Percentiles rank a stretch among this genome's conserved stretches.
Evolutionary conservation across 2,797 vertebrate species (phyloP).

Genomic region (Manis javanica): DNA sequence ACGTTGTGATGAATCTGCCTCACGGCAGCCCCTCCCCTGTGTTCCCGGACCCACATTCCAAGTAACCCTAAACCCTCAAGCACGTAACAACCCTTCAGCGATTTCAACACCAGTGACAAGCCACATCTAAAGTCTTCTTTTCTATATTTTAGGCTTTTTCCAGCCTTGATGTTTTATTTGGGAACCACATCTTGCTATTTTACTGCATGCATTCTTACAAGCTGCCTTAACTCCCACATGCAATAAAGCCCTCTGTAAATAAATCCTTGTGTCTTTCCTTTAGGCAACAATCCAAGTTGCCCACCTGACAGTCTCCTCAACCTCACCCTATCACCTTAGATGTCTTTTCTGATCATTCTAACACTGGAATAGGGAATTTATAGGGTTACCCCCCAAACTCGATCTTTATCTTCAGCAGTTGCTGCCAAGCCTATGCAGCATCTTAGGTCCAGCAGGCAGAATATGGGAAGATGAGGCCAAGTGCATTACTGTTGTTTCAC

Average conservation of each 20-base stretch:
- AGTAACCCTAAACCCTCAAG: neutral
- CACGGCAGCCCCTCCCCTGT: neutral
- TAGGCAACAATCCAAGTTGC: conserved; percentile 21
- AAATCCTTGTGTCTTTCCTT: conserved; percentile 45
- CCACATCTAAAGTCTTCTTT: conserved; percentile 39
- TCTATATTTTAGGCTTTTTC: conserved; percentile 54
- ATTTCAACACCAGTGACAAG: conserved; percentile 39
- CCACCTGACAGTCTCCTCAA: neutral
- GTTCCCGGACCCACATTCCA: neutral
- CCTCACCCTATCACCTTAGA: neutral
- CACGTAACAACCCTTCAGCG: neutral
- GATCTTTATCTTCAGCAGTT: neutral
- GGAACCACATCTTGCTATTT: conserved; percentile 47
- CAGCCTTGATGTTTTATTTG: conserved; percentile 66
- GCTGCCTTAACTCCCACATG: conserved; percentile 31
- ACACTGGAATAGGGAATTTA: neutral
- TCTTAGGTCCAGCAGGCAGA: neutral
- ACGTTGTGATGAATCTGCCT: neutral
- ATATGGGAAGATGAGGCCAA: neutral
- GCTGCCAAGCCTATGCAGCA: neutral
- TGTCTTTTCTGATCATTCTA: neutral
- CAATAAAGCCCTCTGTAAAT: conserved; percentile 40
- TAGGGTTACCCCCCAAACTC: neutral
- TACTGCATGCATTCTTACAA: conserved; percentile 30
- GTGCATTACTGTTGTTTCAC: neutral